Evolutionary conservation across 2,888 invertebrate species (phyloP).

Genomic region (Caenorhabditis parvicauda): DNA sequence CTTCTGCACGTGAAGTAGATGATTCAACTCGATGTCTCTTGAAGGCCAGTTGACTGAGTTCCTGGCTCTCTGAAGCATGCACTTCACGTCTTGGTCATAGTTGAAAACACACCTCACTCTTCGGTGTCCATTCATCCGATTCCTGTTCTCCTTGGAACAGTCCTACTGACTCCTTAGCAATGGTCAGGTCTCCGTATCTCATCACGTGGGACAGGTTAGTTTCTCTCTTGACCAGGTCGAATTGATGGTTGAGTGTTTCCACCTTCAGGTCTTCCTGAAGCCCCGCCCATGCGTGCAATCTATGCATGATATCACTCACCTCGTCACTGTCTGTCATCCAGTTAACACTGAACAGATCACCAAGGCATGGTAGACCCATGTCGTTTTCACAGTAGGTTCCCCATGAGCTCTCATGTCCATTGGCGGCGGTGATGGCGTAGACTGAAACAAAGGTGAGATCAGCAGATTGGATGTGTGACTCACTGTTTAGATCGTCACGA

Average conservation of each 20-base stretch:
- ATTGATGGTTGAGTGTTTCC: constrained; percentile 69
- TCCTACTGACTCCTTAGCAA: constrained; percentile 56
- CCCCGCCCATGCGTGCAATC: neutral
- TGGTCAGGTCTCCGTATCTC: constrained; percentile 68
- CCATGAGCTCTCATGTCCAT: constrained; percentile 69
- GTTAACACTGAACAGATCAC: constrained; percentile 70
- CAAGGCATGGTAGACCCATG: constrained; percentile 64
- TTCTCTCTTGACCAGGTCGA: constrained; percentile 66
- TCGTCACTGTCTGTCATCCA: constrained; percentile 71
- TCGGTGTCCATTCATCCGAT: too few relatives aligned
- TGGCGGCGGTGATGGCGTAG: constrained; percentile 70
- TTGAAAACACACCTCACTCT: constrained; percentile 11
- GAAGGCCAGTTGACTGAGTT: constrained; percentile 61
- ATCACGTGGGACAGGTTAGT: constrained; percentile 70
- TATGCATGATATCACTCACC: neutral
- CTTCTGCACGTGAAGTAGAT: too few relatives aligned
- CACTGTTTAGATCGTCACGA: constrained; percentile 62
- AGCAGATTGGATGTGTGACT: constrained; percentile 2
- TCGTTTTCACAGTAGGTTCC: constrained; percentile 69
- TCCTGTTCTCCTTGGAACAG: constrained; percentile 63
- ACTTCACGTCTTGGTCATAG: neutral
- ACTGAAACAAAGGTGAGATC: constrained; percentile 63
- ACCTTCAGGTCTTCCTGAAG: constrained; percentile 65
- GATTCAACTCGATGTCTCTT: constrained; percentile 62
- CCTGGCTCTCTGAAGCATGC: constrained; percentile 1